phyloP scores from a whole-genome alignment of 2,113 vertebrate species.

The Eubucco bourcierii region DNA sequence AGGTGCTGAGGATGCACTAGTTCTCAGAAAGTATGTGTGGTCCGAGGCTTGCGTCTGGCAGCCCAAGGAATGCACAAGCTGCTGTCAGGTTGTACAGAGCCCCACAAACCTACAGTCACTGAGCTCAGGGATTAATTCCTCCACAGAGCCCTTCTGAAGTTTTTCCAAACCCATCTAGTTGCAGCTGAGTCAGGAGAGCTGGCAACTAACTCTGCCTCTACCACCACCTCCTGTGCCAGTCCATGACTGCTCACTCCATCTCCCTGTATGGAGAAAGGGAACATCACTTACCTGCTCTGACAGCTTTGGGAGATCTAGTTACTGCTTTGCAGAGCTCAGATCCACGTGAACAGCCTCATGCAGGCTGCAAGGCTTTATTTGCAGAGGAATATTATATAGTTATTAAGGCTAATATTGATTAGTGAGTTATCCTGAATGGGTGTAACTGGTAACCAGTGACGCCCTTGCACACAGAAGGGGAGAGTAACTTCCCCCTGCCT shows the following conservation, averaged over 20 bases:
- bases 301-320: background rate
- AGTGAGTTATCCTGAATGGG: background rate
- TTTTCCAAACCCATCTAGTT: background rate
- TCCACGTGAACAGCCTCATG: background rate
- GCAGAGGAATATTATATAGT: background rate
- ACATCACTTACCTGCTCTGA: constrained; percentile 15
- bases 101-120: background rate
- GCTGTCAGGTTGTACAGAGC: background rate
- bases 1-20: background rate
- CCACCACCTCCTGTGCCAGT: background rate
- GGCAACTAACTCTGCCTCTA: background rate
- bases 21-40: no score
- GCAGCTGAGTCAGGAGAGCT: background rate
- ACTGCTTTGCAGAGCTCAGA: constrained; percentile 16
- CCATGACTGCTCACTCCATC: background rate
- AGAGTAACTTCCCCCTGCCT: background rate
- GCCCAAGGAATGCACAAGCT: background rate
- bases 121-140: background rate
- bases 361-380: background rate
- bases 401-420: background rate
- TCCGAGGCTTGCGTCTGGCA: background rate
- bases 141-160: background rate
- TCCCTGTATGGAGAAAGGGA: background rate
- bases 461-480: accelerated
- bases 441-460: background rate